Evolutionary conservation across 1,140 invertebrate species (phyloP), one percentile per base, ranked within the genome.

Genomic region (Drosophila serrata): DNA sequence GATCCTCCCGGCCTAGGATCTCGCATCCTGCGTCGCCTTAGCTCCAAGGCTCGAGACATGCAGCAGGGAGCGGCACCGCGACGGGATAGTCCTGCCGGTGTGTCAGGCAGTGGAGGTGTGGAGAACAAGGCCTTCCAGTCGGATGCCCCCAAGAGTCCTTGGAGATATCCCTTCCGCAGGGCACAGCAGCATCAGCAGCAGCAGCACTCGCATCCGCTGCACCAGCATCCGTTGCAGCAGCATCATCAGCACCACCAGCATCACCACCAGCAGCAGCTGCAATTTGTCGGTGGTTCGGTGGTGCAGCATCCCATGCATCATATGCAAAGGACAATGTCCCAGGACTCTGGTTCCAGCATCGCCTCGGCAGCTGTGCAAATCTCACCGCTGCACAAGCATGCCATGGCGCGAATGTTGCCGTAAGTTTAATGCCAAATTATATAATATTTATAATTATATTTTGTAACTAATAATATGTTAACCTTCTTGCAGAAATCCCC

Each of bases 21-120:
- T 17, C 94, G 94, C 82, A 95, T 96, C 37, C 92, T 96, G 58
- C 94, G 95, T 92, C 94, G 95, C 37, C 88, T 96, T n/a, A 95
- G 95, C 27, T 95, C 94, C 0, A 95, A 94, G 82, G 94, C 94
- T 13, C 92, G 93, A 12, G 94, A 94, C 48, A 91, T 92, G 79
- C 79, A 82, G 42, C 68, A 56, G 0, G 59, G 39, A 13, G 43
- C 63, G 0, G 65, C 51, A n/a, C 60, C 73, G 31, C 73, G 80
- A 0, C 75, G 88, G 4, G 70, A 77, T 29, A 88, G 88, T 60
- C 81, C 93, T 15, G 80, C 84, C 13, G 72, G 72, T 39, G 88
- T 91, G 40, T 79, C 65, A 56, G 53, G 81, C 49, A 72, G 80
- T 29, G 48, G 48, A 3, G 95, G 94, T 4, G 74, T 94, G 17